Evolutionary conservation across 2,797 vertebrate species (phyloP), one percentile per base, ranked within the genome.

Genomic region (Xenopus petersii): DNA sequence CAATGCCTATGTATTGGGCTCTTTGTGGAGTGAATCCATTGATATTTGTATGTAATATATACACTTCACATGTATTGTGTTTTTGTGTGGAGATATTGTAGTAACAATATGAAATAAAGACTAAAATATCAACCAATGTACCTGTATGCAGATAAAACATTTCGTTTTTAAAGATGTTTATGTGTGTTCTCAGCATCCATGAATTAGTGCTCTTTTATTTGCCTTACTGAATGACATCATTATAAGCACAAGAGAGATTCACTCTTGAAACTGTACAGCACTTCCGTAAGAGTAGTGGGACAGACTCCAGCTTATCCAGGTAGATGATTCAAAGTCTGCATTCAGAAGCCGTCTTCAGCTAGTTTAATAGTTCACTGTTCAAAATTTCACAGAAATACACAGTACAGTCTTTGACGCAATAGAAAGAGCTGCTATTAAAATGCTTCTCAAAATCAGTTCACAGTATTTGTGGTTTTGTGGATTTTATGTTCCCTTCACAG

Each of bases 361-460:
- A 79, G 81, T 84, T 82, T 80, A 83, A 86, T 83, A 84, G 82
- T 84, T 81, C 85, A 36, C 64, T 69, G 68, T 81, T 85, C 83
- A 71, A 81, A 87, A 84, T 85, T 68, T 83, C 82, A 30, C 26
- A 30, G 26, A 30, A 30, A 30, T 30, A 30, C 87, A 87, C 88
- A 88, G 69, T 84, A 80, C 71, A 80, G 76, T 86, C 87, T 88
- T 88, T 88, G 86, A 87, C 81, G 80, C 84, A 85, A 81, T 75
- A 83, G 81, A 84, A 82, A 85, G 77, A 80, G 81, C 80, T 77
- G 77, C 70, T 7, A 48, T 71, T 81, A 49, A 26, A 61, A 56
- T 84, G 82, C 81, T 82, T 82, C 79, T 84, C 77, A 82, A 85
- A 26, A 85, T 79, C 83, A 13, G 82, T 82, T 81, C 81, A 73